Conservation (phyloP, 23 tunicate genomes). For the Botrylloides violaceus region DNA sequence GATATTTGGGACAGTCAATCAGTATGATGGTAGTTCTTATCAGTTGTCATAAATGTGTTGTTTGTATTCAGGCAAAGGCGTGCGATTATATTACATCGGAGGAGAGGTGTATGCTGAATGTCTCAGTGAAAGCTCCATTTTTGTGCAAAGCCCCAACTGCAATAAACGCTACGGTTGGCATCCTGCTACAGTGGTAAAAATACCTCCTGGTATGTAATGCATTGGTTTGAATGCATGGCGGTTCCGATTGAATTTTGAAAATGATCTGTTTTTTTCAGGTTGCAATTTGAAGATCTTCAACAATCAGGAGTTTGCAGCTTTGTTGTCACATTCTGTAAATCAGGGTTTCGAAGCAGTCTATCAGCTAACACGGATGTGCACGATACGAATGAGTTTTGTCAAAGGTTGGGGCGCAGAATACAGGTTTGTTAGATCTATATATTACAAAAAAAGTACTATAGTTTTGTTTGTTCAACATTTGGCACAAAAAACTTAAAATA, state of each 20-base stretch:
- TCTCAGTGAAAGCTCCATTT: conserved; percentile 87
- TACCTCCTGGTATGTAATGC: conserved; percentile 69
- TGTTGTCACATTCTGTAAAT: conserved; percentile 83
- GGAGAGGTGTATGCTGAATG: conserved; percentile 99
- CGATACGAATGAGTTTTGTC: conserved; percentile 98
- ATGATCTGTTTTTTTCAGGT: conserved; percentile 20
- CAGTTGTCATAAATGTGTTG: too few relatives aligned
- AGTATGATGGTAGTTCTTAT: too few relatives aligned
- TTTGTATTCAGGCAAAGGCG: conserved; percentile 76
- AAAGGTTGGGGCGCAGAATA: conserved; percentile 99
- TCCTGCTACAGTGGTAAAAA: conserved; percentile 97
- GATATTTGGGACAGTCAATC: too few relatives aligned
- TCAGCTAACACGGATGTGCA: conserved; percentile 92
- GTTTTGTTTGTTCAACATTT: too few relatives aligned
- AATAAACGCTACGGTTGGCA: conserved; percentile 96
- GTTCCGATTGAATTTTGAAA: background rate
- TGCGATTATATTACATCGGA: conserved; percentile 93
- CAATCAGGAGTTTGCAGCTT: conserved; percentile 90
- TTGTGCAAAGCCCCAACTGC: conserved; percentile 97
- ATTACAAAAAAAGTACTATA: too few relatives aligned
- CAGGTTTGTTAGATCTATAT: too few relatives aligned
- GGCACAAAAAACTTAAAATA: background rate
- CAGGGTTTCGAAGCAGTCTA: conserved; percentile 96
- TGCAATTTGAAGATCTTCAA: conserved; percentile 91
- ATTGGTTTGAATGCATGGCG: background rate